A percentile compares a stretch with the other conserved stretches of the same genome.
Conservation (phyloP, 2,113 vertebrate genomes). For the Leuciscus idus region DNA sequence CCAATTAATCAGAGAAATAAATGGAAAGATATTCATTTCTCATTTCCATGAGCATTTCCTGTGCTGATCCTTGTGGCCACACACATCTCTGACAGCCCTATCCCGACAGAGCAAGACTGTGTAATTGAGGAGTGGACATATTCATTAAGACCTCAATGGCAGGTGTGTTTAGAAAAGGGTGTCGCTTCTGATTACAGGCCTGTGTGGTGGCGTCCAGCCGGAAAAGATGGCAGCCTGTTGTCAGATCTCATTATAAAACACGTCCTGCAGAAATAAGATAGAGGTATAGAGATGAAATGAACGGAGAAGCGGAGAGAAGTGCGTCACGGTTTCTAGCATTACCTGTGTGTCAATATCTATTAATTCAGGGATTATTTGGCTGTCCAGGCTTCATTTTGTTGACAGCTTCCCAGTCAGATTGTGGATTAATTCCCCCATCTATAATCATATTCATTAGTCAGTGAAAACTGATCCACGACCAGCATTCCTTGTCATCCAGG, state of each 20-base stretch:
- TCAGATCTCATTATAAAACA: slow-evolving; percentile 77
- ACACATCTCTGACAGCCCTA: neutral
- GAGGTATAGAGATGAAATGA: slow-evolving; percentile 5
- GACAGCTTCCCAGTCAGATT: slow-evolving; percentile 24
- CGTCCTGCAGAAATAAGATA: slow-evolving; percentile 53
- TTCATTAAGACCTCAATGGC: slow-evolving; percentile 50
- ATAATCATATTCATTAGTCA: slow-evolving; percentile 12
- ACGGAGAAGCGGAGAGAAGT: neutral
- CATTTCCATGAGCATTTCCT: neutral
- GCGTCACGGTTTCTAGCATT: slow-evolving; percentile 23
- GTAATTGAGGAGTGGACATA: slow-evolving; percentile 49
- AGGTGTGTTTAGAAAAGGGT: slow-evolving; percentile 61
- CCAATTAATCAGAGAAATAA: neutral
- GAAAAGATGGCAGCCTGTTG: slow-evolving; percentile 77
- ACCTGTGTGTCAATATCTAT: slow-evolving; percentile 35
- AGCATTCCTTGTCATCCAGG: neutral
- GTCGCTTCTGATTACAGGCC: slow-evolving; percentile 77
- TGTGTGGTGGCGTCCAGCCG: slow-evolving; percentile 58
- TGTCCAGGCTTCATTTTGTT: neutral
- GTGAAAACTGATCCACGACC: neutral
- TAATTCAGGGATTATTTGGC: slow-evolving; percentile 8
- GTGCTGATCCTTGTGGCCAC: neutral
- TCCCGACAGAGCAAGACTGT: neutral
- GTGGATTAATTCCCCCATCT: slow-evolving; percentile 5
- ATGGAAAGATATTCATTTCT: neutral